phyloP scores from a whole-genome alignment of 37 sponge, comb jelly and placozoan genomes.

The Lycopodina hypogea region DNA sequence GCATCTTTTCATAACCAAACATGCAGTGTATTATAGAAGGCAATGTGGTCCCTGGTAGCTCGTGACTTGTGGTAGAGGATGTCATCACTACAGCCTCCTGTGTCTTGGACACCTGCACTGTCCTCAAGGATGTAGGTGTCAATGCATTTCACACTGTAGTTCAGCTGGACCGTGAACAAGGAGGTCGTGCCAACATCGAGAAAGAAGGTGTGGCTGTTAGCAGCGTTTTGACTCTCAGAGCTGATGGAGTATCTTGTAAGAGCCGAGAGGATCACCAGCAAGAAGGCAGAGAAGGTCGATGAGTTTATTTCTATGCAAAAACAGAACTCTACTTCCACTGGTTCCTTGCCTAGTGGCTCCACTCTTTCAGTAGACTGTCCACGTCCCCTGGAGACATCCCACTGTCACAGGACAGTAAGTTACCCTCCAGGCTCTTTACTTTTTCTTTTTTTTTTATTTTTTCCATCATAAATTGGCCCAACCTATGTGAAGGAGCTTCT shows the following conservation, averaged over 20 bases:
- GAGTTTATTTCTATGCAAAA: constrained; percentile 36
- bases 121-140: constrained; percentile 58
- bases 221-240: constrained; percentile 72
- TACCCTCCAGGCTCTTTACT: no score
- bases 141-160: constrained; percentile 71
- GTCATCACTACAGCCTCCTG: constrained; percentile 93
- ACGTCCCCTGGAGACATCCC: no score
- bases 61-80: constrained; percentile 91
- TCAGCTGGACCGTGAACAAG: constrained; percentile 89
- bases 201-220: constrained; percentile 43
- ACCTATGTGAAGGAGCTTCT: no score
- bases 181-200: constrained; percentile 66
- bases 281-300: constrained; percentile 45
- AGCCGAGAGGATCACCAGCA: constrained; percentile 36
- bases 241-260: constrained; percentile 51
- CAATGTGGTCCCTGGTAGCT: constrained; percentile 24
- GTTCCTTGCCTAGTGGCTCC: constrained; percentile 4
- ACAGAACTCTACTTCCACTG: no score
- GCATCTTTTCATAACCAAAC: neutral
- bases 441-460: no score
- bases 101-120: constrained; percentile 82
- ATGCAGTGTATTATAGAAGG: constrained; percentile 81
- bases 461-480: no score
- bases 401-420: no score
- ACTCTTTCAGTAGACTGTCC: no score